Percentiles rank a stretch among this genome's conserved stretches.
Evolutionary conservation across 2,797 vertebrate genomes (phyloP).

Genomic region (Calcarius lapponicus): DNA sequence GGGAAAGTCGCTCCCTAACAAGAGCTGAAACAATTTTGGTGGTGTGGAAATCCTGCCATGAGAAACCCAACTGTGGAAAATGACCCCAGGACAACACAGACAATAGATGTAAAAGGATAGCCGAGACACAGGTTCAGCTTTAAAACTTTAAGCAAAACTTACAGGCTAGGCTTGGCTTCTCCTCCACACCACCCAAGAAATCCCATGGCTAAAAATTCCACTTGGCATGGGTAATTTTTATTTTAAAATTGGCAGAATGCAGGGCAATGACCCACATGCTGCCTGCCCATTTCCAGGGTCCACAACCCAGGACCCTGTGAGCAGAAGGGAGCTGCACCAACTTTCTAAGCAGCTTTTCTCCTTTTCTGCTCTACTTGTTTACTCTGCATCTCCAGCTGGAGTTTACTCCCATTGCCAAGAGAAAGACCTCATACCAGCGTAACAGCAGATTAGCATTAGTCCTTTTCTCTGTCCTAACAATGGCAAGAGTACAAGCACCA

Average conservation of each 20-base stretch:
- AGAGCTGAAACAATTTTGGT: constrained; percentile 3
- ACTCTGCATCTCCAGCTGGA: background rate
- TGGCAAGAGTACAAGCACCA: constrained; percentile 13
- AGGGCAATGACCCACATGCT: background rate
- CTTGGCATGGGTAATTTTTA: constrained; percentile 18
- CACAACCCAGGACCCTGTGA: background rate
- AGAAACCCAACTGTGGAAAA: constrained; percentile 18
- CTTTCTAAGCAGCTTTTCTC: background rate
- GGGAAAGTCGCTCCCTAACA: background rate
- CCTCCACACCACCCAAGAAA: constrained; percentile 41
- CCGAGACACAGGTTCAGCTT: constrained; percentile 29
- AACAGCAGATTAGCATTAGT: constrained; percentile 11
- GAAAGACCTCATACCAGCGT: constrained; percentile 9
- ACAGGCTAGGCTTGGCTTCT: constrained; percentile 3
- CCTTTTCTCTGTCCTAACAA: constrained; percentile 48
- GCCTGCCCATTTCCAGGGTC: background rate
- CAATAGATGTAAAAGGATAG: constrained; percentile 49
- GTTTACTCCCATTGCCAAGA: constrained; percentile 26
- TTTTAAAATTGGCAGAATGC: constrained; percentile 15
- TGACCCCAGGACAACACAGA: constrained; percentile 17
- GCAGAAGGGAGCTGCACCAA: background rate
- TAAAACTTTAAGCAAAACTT: constrained; percentile 45
- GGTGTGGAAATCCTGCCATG: background rate
- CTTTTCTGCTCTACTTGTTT: background rate
- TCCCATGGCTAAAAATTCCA: constrained; percentile 25